phyloP scores from a whole-genome alignment of 2,113 vertebrate species.

The Erythrolamprus reginae region DNA sequence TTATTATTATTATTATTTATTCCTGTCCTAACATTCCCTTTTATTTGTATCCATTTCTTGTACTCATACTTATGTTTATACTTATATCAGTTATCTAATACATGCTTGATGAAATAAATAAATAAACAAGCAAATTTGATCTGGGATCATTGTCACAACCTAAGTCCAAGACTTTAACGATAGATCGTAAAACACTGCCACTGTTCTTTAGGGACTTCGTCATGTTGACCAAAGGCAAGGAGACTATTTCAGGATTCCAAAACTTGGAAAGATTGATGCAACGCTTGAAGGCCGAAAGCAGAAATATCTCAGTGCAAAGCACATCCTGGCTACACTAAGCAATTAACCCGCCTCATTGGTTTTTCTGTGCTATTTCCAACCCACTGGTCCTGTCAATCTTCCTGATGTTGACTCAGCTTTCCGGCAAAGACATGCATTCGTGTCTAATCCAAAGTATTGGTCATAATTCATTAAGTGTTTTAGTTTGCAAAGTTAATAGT shows the following conservation, averaged over 20 bases:
- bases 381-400: neutral
- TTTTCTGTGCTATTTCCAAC: neutral
- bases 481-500: neutral
- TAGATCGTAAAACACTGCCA: neutral
- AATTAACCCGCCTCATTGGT: neutral
- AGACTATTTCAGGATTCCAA: neutral
- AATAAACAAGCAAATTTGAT: neutral
- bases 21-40: too few species aligned
- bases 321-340: neutral
- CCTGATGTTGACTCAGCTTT: neutral
- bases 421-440: neutral
- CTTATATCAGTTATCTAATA: too few species aligned
- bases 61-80: too few species aligned
- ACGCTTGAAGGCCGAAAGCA: neutral
- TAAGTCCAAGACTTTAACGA: neutral
- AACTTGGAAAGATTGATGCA: neutral
- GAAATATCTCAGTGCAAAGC: neutral
- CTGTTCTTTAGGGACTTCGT: neutral
- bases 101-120: too few species aligned
- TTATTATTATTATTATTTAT: too few species aligned
- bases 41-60: too few species aligned
- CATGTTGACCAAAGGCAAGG: neutral
- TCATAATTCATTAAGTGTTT: neutral
- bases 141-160: neutral
- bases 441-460: neutral